Base-by-base conservation (phyloP, 1,140 invertebrate species). In the Eumeta japonica region DNA sequence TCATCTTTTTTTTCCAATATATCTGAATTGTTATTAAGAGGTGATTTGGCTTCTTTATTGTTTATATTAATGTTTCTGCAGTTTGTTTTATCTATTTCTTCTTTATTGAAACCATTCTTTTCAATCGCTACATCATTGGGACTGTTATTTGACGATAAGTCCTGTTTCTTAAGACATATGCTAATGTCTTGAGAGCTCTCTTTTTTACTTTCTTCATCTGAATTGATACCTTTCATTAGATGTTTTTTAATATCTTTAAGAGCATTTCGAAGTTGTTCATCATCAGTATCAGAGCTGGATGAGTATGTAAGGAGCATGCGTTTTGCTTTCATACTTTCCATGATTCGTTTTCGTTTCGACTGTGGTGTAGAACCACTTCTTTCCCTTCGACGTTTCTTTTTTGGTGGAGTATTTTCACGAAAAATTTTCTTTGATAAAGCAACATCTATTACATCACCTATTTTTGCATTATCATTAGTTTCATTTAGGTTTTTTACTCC, bases 221-320 rank as follows among this genome's bases (percentile, higher is more conserved):
- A 43, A 13, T 42, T 39, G 9, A 40, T 31, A 3, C 43, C 50
- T 37, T 56, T 48, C 12, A 67, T 43, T 30, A 64, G 39, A 5
- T 34, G 43, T 28, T 56, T 32, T 43, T 52, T 61, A n/a, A 64
- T 61, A 36, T 59, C 45, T 38, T 62, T 62, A 9, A 59, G 43
- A 16, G 39, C 43, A 51, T 43, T 45, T 45, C 31, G 52, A 16
- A 61, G 40, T 39, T 48, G 45, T 34, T 72, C 63, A 52, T 70
- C 63, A 27, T 70, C 63, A 30, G 58, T 62, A 28, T 70, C 68
- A 27, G 68, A 70, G 42, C 63, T 67, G 12, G 59, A 64, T 11
- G 64, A 63, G 44, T 62, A 58, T 34, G 50, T 58, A 4, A 67
- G 32, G 16, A 68, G 43, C 55, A 58, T 65, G 50, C 61, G 66